phyloP scores from a whole-genome alignment of 2,888 invertebrate genomes.

The Trichacis sp. region DNA sequence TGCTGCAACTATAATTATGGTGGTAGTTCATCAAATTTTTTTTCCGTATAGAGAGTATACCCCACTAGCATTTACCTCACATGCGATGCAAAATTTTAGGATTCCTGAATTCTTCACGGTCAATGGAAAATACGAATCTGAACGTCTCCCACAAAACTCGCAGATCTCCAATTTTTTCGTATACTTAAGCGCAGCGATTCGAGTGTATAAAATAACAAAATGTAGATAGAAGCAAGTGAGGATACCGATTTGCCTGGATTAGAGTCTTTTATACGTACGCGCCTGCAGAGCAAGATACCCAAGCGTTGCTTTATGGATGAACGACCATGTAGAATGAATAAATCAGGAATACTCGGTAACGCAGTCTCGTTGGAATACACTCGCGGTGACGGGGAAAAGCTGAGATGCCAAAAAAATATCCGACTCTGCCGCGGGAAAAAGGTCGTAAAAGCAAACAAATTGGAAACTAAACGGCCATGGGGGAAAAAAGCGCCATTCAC shows the following conservation, averaged over 20 bases:
- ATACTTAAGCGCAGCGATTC: constrained; percentile 23
- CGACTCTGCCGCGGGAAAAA: background rate
- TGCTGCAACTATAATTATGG: no score
- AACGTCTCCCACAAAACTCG: constrained; percentile 42
- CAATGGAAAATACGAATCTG: constrained; percentile 34
- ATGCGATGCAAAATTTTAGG: no score
- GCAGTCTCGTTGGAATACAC: constrained; percentile 32
- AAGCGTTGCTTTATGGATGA: constrained; percentile 48
- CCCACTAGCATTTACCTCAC: no score
- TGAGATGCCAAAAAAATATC: constrained; percentile 6
- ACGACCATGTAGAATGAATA: constrained; percentile 50
- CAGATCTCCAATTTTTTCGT: constrained; percentile 30
- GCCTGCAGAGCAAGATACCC: constrained; percentile 28
- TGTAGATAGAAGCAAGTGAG: constrained; percentile 40
- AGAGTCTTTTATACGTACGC: constrained; percentile 45
- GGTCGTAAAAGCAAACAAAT: constrained; percentile 6
- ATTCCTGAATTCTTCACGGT: constrained; percentile 31
- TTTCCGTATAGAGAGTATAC: no score
- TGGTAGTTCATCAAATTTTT: no score
- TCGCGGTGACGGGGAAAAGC: constrained; percentile 16
- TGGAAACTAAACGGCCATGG: background rate
- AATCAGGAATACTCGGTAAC: constrained; percentile 44
- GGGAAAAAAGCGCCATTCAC: no score
- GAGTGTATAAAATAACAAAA: constrained; percentile 34
- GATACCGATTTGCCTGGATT: constrained; percentile 49